A percentile compares a stretch with the other conserved stretches of the same genome.
These are phyloP conservation scores for Dasypus novemcinctus DNA, from an alignment of 2,113 vertebrate species.

Conservation along the genomic window DNA sequence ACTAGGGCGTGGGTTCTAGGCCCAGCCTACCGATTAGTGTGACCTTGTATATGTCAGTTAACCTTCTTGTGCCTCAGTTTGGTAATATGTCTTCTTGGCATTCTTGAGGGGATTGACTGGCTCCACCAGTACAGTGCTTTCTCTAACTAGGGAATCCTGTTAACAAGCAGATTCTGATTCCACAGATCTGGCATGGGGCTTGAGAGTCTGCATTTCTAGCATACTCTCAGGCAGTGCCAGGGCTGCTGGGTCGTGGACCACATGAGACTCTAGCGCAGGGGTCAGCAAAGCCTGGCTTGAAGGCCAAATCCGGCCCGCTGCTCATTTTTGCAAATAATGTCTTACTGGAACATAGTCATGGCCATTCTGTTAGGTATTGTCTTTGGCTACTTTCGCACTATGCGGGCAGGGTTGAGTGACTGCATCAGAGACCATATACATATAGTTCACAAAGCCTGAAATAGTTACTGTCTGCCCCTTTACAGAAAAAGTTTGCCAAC, in stretches of 20 bases:
- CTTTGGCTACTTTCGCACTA: neutral
- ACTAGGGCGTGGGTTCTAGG: neutral
- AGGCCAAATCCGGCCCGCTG: neutral
- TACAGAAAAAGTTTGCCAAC: neutral
- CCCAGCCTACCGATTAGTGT: neutral
- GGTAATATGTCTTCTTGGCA: neutral
- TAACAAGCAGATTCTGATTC: neutral
- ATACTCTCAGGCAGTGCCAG: neutral
- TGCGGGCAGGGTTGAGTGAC: neutral
- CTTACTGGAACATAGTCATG: neutral
- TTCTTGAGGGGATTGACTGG: neutral
- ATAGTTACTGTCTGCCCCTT: neutral
- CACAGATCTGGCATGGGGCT: neutral
- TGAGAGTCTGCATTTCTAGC: neutral
- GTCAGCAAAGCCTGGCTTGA: neutral
- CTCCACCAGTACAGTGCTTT: neutral
- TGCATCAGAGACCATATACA: neutral
- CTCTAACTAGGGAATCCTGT: neutral
- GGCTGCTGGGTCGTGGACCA: neutral
- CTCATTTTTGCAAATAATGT: constrained; percentile 43
- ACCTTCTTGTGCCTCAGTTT: neutral
- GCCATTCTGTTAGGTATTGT: neutral
- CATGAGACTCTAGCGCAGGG: neutral
- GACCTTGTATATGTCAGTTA: neutral
- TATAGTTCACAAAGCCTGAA: neutral